These are phyloP conservation scores for Sander vitreus DNA, from an alignment of 2,113 vertebrate species.

Conservation along the genomic window DNA sequence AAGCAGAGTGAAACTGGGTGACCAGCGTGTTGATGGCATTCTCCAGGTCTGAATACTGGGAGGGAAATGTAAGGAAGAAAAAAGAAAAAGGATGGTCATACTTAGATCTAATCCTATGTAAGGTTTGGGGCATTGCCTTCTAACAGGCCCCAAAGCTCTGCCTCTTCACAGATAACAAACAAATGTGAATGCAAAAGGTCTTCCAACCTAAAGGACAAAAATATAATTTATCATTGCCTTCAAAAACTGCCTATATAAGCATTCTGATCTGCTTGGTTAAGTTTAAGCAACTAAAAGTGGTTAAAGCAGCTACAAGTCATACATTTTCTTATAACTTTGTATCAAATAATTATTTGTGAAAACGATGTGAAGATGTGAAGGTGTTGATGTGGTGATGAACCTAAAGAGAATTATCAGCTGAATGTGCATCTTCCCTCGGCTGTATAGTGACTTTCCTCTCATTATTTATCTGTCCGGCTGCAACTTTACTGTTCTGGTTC, in stretches of 20 bases:
- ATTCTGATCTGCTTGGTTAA: not conserved
- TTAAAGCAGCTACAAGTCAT: not conserved
- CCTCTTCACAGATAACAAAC: not conserved
- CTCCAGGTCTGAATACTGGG: conserved; percentile 82
- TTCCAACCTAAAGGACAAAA: not conserved
- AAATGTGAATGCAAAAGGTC: not conserved
- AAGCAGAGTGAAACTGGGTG: conserved; percentile 81
- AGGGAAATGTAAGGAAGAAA: not conserved
- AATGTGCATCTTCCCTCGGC: too few species aligned
- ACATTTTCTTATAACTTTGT: too few species aligned
- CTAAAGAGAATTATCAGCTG: not conserved
- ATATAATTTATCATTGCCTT: not conserved
- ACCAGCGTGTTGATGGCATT: conserved; percentile 83
- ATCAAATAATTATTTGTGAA: not conserved
- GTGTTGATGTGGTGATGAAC: not conserved
- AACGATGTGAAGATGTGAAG: not conserved
- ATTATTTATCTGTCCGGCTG: too few species aligned
- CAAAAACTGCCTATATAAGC: not conserved
- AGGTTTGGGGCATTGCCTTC: too few species aligned
- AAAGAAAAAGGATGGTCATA: not conserved
- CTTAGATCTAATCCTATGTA: not conserved
- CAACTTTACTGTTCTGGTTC: too few species aligned
- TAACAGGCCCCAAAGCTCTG: not conserved
- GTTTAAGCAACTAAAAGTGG: not conserved
- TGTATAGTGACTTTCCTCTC: too few species aligned